phyloP scores from a whole-genome alignment of 2,888 invertebrate genomes.

The Pheosia gnoma region DNA sequence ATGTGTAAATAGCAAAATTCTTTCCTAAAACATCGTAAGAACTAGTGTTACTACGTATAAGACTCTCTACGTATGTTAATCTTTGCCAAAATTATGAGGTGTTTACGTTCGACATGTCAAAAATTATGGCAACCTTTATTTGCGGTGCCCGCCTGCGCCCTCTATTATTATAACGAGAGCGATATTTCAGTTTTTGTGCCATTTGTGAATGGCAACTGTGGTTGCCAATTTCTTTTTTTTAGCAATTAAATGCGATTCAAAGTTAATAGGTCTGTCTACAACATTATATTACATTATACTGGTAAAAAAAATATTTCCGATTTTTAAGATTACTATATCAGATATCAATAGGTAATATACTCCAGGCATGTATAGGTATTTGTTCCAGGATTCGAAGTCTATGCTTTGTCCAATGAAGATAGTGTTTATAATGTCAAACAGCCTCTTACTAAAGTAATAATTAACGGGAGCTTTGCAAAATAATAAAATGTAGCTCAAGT shows the following conservation, averaged over 20 bases:
- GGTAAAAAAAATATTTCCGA: not conserved
- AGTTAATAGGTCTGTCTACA: constrained; percentile 36
- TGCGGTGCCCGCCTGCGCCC: constrained; percentile 54
- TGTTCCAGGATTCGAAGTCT: no score
- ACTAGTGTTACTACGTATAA: no score
- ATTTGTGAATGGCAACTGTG: constrained; percentile 65
- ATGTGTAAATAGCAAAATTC: no score
- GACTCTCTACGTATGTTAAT: constrained; percentile 31
- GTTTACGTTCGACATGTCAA: constrained; percentile 73
- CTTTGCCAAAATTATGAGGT: constrained; percentile 64
- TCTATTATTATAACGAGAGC: constrained; percentile 66
- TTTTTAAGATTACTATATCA: no score
- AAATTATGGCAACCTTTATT: constrained; percentile 69
- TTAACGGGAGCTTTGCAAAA: no score
- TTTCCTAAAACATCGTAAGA: no score
- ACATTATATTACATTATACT: constrained; percentile 45
- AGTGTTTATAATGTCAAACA: no score
- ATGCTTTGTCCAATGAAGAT: no score
- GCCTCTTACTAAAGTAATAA: no score
- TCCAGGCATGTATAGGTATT: no score
- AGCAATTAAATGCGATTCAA: constrained; percentile 26
- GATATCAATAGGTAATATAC: no score
- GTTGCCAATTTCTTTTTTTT: constrained; percentile 64
- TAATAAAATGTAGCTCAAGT: no score
- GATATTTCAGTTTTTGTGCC: constrained; percentile 66